These are phyloP conservation scores for Chouioia cunea DNA, from an alignment of 2,888 invertebrate species.

Conservation along the genomic window DNA sequence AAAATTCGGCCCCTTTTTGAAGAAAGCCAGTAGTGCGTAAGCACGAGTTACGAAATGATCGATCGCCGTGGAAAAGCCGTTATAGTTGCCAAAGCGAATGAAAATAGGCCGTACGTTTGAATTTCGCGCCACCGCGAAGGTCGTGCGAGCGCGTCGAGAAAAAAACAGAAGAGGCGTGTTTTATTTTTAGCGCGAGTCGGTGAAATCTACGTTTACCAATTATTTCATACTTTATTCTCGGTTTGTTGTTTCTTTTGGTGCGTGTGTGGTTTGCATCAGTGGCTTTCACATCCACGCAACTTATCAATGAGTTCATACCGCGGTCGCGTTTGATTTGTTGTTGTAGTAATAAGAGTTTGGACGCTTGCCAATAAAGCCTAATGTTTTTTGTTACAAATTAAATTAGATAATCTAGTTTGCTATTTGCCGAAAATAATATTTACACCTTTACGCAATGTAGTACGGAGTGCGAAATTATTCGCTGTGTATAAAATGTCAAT, in stretches of 20 bases:
- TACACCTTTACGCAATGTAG: constrained; percentile 14
- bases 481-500: not conserved
- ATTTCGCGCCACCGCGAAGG: constrained; percentile 14
- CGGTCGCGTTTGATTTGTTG: constrained; percentile 23
- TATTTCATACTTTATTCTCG: too few species aligned
- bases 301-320: not conserved
- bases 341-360: constrained; percentile 33
- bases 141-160: not conserved
- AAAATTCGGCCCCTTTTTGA: constrained; percentile 30
- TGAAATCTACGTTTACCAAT: too few species aligned
- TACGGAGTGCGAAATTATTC: constrained; percentile 14
- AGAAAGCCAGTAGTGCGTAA: constrained; percentile 28
- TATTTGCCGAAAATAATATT: not conserved
- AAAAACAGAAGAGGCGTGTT: not conserved
- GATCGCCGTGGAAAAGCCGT: not conserved
- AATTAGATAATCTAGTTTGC: constrained; percentile 23
- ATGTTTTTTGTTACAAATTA: constrained; percentile 32
- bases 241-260: too few species aligned
- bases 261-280: too few species aligned
- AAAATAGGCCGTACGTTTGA: constrained; percentile 48
- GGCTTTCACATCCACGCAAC: too few species aligned
- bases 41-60: not conserved
- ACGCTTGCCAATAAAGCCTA: constrained; percentile 32
- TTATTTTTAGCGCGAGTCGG: not conserved
- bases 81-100: constrained; percentile 48